Conservation (phyloP, 1,140 invertebrate species). For the Drosophila rhopaloa region DNA sequence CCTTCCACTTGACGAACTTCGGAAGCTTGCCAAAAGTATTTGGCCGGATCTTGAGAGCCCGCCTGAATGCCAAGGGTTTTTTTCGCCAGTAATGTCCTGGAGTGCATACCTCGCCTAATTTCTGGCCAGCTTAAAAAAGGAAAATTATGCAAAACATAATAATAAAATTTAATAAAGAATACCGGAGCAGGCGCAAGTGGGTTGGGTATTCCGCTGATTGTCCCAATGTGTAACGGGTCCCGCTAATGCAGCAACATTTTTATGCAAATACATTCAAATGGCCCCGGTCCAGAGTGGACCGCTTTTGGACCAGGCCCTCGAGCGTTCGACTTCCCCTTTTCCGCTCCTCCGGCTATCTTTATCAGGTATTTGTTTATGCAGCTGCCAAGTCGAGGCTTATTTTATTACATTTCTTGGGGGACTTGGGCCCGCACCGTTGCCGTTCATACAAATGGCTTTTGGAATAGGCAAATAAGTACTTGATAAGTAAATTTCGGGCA, state of each 20-base stretch:
- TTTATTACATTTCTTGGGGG: constrained; percentile 66
- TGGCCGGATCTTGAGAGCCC: not conserved
- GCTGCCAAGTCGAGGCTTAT: constrained; percentile 68
- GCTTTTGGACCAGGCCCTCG: not conserved
- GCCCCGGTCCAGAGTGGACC: constrained; percentile 14
- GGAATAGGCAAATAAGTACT: constrained; percentile 79
- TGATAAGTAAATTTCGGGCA: constrained; percentile 74
- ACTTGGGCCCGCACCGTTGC: constrained; percentile 21
- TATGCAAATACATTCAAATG: constrained; percentile 64
- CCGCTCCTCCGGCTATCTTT: constrained; percentile 25
- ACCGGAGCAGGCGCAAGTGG: constrained; percentile 28
- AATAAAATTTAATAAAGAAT: constrained; percentile 80
- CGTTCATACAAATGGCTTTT: constrained; percentile 71
- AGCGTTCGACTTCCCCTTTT: not conserved
- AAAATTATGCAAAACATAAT: constrained; percentile 79
- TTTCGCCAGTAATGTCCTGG: not conserved
- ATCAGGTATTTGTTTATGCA: constrained; percentile 80
- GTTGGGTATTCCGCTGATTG: constrained; percentile 34
- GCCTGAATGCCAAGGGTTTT: constrained; percentile 5
- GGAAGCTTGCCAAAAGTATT: constrained; percentile 19
- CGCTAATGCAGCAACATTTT: constrained; percentile 67
- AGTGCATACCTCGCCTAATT: constrained; percentile 17
- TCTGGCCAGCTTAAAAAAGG: constrained; percentile 14
- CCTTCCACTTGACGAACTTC: constrained; percentile 28
- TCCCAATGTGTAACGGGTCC: constrained; percentile 43